Evolutionary conservation across 1,140 invertebrate species (phyloP).

Genomic region (Neodiprion lecontei): DNA sequence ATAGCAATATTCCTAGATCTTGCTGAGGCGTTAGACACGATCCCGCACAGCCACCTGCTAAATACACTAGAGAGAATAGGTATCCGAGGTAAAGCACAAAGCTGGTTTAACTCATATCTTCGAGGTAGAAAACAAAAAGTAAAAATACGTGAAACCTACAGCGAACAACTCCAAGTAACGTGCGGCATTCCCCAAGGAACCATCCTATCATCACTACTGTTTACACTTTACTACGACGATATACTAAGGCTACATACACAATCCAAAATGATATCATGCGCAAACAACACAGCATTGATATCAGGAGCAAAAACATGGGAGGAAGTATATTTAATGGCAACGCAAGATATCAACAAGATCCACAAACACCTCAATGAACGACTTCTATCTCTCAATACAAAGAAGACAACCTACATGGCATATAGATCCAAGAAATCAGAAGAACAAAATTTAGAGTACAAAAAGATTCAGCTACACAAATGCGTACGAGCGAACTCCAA

Average conservation of each 20-base stretch:
- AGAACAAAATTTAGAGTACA: background rate
- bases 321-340: background rate
- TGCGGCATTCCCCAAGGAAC: conserved; percentile 11
- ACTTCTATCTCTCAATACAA: background rate
- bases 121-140: conserved; percentile 24
- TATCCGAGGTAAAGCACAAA: conserved; percentile 31
- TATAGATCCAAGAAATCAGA: background rate
- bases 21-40: conserved; percentile 41
- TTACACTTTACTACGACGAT: no score
- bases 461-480: background rate
- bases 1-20: conserved; percentile 35
- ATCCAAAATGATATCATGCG: background rate
- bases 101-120: conserved; percentile 28
- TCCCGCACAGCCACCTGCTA: conserved; percentile 33
- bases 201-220: background rate
- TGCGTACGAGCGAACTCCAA: background rate
- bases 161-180: background rate
- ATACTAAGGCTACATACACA: no score
- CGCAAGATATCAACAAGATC: background rate
- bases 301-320: background rate
- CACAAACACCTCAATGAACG: background rate
- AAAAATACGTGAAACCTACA: conserved; percentile 1
- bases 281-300: background rate
- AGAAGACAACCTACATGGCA: background rate
- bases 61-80: conserved; percentile 30